Percentiles rank a stretch among this genome's conserved stretches.
Evolutionary conservation across 2,888 invertebrate genomes (phyloP).

Genomic region (Laothoe populi): DNA sequence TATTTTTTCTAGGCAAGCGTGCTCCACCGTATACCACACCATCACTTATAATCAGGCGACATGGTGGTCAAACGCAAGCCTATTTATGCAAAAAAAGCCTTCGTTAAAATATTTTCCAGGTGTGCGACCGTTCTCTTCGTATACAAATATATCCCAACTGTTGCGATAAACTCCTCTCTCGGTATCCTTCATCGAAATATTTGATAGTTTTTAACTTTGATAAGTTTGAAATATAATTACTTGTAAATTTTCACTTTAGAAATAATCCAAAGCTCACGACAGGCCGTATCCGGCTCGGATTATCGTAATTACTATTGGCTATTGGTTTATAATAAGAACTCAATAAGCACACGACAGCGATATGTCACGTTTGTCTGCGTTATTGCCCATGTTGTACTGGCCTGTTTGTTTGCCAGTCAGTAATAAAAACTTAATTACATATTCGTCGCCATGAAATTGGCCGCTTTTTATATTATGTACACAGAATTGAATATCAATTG

Average conservation of each 20-base stretch:
- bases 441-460: background rate
- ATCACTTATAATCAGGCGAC: too few relatives aligned
- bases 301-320: constrained; percentile 67
- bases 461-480: background rate
- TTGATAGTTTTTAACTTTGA: background rate
- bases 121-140: too few relatives aligned
- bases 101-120: too few relatives aligned
- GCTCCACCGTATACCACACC: too few relatives aligned
- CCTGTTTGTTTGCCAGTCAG: too few relatives aligned
- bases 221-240: background rate
- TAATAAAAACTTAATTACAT: constrained; percentile 15
- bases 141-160: too few relatives aligned
- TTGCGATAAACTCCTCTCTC: too few relatives aligned
- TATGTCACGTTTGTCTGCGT: constrained; percentile 68
- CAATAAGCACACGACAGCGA: constrained; percentile 65
- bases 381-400: constrained; percentile 32
- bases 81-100: too few relatives aligned
- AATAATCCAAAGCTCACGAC: constrained; percentile 46
- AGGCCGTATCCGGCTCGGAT: constrained; percentile 60
- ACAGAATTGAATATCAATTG: too few relatives aligned
- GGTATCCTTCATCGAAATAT: too few relatives aligned
- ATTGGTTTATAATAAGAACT: constrained; percentile 68
- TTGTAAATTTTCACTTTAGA: background rate
- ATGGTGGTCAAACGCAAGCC: too few relatives aligned
- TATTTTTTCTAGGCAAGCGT: too few relatives aligned